Evolutionary conservation across 1,140 invertebrate genomes (phyloP), one percentile per base, ranked within the genome.

Genomic region (Platorchestia sp.): DNA sequence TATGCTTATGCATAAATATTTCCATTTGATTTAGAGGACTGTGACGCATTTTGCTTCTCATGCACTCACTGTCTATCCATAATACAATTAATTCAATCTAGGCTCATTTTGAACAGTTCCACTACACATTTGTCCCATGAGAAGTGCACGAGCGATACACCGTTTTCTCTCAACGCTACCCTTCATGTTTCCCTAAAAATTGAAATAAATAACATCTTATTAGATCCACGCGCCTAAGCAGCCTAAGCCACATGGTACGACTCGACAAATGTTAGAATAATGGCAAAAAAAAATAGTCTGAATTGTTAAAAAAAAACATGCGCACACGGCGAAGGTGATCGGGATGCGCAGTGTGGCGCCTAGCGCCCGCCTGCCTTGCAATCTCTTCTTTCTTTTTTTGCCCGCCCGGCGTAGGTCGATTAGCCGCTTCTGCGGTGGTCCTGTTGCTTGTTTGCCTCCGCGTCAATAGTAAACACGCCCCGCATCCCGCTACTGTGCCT

Each of bases 401-500:
- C 45, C 91, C 43, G 40, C 45, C 43, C 45, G 45, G 43, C 36
- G 91, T 93, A 89, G 91, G 91, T 93, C 91, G 91, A 93, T 93
- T 93, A 93, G 91, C 45, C 7, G 91, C 91, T 44, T 45, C 91
- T 45, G 45, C 36, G 91, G 91, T 93, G 91, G 91, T 44, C 91
- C 91, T 93, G 43, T 93, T 93, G 91, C 91, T 93, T 45, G 43
- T 93, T 45, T 93, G 45, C 91, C 91, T 93, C 22, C 89, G 36
- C 43, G 87, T 44, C n/a, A 89, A 89, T 89, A 89, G 43, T 89
- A 89, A 89, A 89, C 87, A 89, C 1, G 43, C 87, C 14, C 27
- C 59, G 59, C 59, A 75, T 75, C 59, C 27, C 59, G 27, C 14
- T 75, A 75, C 59, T 75, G 59, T 75, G 7, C 59, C 14, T 10